Base-by-base conservation (phyloP, 2,113 vertebrate genomes). In the Notarius quadriscutis region DNA sequence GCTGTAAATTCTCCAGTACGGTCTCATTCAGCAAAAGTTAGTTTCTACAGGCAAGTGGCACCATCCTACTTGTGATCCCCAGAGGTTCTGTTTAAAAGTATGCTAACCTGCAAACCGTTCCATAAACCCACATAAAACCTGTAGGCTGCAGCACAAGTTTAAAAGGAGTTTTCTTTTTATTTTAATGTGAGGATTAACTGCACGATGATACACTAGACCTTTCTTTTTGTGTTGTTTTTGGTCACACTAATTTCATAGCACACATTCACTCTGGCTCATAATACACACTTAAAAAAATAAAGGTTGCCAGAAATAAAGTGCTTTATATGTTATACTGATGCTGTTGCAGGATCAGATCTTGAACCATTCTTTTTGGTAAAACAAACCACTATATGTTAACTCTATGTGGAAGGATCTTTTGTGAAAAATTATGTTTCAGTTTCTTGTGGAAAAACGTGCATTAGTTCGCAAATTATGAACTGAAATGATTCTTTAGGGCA, bases 41-140 rank as follows among this genome's bases (percentile, higher is more conserved):
- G 65, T 84, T 84, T 71, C 51, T 41, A 41, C 18, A 80, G 57
- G 84, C 75, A 86, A 86, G 80, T 34, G 53, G 50, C 85, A 86
- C 27, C 85, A 86, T 67, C n/a, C 75, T 51, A 86, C 74, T 67
- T 80, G 60, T 86, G 75, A 80, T 80, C 41, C 72, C 58, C 34
- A 69, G 62, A 79, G 72, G 75, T 80, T 79, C 63, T 86, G 85
- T 80, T 86, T 80, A 74, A 84, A 81, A 81, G 30, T 62, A 25
- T 41, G 57, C 57, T 81, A 81, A 81, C 79, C 79, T 81, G 79
- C 79, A 62, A 22, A 81, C 55, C 55, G 55, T 60, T 74, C 71
- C 20, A 74, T 74, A 74, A 74, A 74, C 78, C 78, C 78, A 81
- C 78, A 81, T 81, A 48, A 62, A 48, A 81, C 15, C n/a, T 72